These are phyloP conservation scores for Mirounga angustirostris DNA, from an alignment of 2,113 vertebrate genomes.

Conservation along the genomic window DNA sequence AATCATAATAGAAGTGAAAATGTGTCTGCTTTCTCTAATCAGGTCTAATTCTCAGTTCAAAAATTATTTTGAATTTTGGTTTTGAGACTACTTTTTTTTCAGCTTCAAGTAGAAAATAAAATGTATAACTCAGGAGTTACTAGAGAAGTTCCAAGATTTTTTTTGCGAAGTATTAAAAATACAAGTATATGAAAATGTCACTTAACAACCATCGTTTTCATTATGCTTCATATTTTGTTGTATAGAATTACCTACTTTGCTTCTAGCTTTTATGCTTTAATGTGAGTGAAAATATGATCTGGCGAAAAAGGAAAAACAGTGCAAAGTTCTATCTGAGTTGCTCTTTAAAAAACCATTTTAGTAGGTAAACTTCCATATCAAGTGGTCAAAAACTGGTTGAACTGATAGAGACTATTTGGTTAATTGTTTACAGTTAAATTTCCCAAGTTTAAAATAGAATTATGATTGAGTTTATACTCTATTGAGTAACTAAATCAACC, in stretches of 20 bases:
- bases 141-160: conserved; percentile 36
- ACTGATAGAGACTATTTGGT: conserved; percentile 10
- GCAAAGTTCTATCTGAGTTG: neutral
- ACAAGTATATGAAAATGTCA: conserved; percentile 19
- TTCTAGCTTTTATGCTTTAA: conserved; percentile 51
- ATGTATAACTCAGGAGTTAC: conserved; percentile 64
- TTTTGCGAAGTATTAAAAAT: conserved; percentile 23
- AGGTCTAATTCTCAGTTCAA: conserved; percentile 67
- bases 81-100: conserved; percentile 47
- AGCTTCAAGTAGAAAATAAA: conserved; percentile 45
- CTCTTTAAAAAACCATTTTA: conserved; percentile 40
- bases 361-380: neutral
- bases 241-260: neutral
- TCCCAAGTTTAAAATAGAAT: neutral
- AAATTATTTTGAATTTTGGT: conserved; percentile 64
- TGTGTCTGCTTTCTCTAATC: conserved; percentile 71
- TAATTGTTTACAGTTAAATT: conserved; percentile 40
- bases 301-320: conserved; percentile 19
- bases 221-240: conserved; percentile 27
- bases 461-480: conserved; percentile 27
- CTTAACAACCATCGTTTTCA: neutral
- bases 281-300: conserved; percentile 24
- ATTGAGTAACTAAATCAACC: neutral
- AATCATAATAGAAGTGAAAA: conserved; percentile 68
- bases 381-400: conserved; percentile 33